Evolutionary conservation across 2,797 vertebrate genomes (phyloP).

Genomic region (Danionella dracula): DNA sequence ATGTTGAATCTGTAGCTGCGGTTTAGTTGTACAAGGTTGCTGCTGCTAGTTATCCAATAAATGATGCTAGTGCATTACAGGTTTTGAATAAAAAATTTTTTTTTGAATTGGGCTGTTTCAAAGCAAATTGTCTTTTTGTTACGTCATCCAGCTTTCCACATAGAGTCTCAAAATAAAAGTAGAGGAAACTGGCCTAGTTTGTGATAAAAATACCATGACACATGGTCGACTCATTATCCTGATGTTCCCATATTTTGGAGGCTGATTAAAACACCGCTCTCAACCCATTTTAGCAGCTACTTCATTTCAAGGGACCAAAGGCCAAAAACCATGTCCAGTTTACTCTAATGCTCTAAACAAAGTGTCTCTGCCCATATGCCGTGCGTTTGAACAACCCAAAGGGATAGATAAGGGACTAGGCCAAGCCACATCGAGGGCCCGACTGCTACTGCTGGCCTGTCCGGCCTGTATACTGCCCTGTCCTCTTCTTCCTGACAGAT

Average conservation of each 20-base stretch:
- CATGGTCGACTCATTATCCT: neutral
- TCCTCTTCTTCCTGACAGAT: conserved; percentile 61
- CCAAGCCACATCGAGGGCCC: conserved; percentile 39
- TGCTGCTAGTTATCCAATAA: no score
- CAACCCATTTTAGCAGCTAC: neutral
- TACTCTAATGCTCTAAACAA: neutral
- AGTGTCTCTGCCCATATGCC: neutral
- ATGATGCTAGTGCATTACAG: no score
- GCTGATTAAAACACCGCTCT: neutral
- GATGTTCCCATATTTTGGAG: neutral
- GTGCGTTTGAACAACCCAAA: neutral
- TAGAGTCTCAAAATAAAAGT: no score
- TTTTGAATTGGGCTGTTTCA: no score
- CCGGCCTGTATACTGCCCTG: conserved; percentile 30
- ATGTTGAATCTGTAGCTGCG: no score
- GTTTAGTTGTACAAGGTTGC: no score
- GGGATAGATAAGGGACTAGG: conserved; percentile 5
- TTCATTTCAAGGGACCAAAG: conserved; percentile 3
- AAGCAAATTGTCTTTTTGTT: no score
- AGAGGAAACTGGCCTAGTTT: conserved; percentile 1
- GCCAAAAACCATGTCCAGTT: neutral
- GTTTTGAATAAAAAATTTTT: no score
- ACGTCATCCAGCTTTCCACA: no score
- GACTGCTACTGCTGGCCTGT: conserved; percentile 46
- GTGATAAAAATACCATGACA: neutral